Base-by-base conservation (phyloP, 2,797 vertebrate genomes). In the Orientallactaga sibirica region DNA sequence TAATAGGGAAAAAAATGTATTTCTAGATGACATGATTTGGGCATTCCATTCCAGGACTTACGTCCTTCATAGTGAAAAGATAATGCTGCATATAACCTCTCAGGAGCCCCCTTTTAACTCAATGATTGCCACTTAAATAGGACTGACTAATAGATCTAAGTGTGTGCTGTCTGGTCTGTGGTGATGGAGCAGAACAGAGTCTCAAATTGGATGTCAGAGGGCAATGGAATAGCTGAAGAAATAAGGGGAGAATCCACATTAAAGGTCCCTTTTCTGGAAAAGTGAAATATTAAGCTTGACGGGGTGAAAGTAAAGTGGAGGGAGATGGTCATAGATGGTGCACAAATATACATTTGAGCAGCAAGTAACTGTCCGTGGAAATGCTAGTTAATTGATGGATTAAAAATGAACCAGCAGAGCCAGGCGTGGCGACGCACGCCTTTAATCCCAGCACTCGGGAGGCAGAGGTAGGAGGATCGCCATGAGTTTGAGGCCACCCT, bases 151-250 rank as follows among this genome's bases (percentile, higher is more conserved):
- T 75, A 78, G 70, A 74, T 18, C 58, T 37, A 77, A 87, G 0
- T 78, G 82, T 70, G 25, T 70, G 33, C 77, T 71, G 66, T 88
- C 68, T 73, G 67, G 70, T 29, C 12, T 91, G 84, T 75, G 92
- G 61, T 43, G 52, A 86, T 90, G 41, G 33, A 91, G 43, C 12
- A 37, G 20, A 94, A 41, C 37, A n/a, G 37, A 67, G 70, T 58
- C 64, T 24, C 76, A 86, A 77, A 75, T 55, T 73, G 71, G 33
- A 41, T 78, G 14, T 71, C 85, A 91, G 37, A 88, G 37, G 70
- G 15, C 0, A 11, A 48, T 67, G 41, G 76, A 77, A 12, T 75
- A 92, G 27, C 29, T 93, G 24, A 87, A 73, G 18, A 85, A 89
- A 81, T 4, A 11, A n/a, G 33, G 48, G 9, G 10, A 8, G 48